Evolutionary conservation across 1,140 invertebrate species (phyloP).

Genomic region (Ridgeia piscesae): DNA sequence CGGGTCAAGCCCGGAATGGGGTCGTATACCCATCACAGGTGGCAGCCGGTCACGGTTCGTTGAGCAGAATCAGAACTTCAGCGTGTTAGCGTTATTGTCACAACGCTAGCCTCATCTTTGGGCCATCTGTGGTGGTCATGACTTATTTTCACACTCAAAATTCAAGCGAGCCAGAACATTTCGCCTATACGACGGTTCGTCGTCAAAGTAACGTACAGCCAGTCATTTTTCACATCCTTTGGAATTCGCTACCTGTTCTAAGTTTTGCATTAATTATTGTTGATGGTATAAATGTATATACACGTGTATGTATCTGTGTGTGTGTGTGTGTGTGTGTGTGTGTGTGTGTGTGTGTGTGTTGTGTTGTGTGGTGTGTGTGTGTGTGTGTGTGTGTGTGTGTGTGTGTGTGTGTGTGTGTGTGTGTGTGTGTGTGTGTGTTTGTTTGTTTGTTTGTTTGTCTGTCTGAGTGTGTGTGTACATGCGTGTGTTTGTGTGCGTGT

Average conservation of each 20-base stretch:
- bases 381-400: constrained; percentile 17
- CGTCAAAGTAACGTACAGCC: too few relatives aligned
- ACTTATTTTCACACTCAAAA: neutral
- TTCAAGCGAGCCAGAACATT: too few relatives aligned
- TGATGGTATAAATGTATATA: too few relatives aligned
- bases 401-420: neutral
- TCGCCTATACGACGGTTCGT: too few relatives aligned
- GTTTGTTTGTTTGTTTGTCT: neutral
- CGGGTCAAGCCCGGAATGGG: neutral
- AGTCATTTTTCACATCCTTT: too few relatives aligned
- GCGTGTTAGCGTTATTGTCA: neutral
- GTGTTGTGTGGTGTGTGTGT: too few relatives aligned
- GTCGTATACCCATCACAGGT: neutral
- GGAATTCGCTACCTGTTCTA: neutral
- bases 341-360: constrained; percentile 22
- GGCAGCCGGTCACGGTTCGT: neutral
- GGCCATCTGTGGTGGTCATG: neutral
- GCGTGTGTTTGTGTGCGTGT: too few relatives aligned
- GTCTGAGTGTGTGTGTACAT: too few relatives aligned
- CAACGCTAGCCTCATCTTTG: neutral
- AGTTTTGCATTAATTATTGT: too few relatives aligned
- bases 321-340: constrained; percentile 23
- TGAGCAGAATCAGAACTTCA: neutral
- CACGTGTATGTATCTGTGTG: constrained; percentile 14
- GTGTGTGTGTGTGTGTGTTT: neutral